Conservation (phyloP, 2,797 vertebrate species). For the Sciurus vulgaris region DNA sequence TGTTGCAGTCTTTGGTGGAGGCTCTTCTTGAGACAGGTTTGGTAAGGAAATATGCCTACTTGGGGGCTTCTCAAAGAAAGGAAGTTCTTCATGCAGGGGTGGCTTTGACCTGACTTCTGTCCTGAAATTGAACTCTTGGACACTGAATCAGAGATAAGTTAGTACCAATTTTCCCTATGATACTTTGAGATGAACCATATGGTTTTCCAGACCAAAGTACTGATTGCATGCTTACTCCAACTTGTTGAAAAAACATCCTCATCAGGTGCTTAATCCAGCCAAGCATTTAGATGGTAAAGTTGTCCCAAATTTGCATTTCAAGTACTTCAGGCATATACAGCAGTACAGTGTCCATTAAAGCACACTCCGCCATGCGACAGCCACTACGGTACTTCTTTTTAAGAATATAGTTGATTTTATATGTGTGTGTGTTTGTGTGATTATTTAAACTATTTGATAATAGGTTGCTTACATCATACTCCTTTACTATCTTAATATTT, state of each 20-base stretch:
- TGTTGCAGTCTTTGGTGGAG: too few relatives aligned
- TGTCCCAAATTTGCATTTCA: constrained; percentile 80
- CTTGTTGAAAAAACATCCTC: constrained; percentile 90
- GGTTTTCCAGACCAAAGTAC: constrained; percentile 82
- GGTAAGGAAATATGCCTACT: too few relatives aligned
- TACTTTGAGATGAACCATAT: too few relatives aligned
- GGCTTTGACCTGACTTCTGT: too few relatives aligned
- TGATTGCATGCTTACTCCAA: constrained; percentile 94
- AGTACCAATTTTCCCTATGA: too few relatives aligned
- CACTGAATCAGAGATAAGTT: too few relatives aligned
- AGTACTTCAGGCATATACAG: constrained; percentile 81
- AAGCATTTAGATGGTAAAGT: constrained; percentile 85
- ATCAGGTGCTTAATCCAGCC: constrained; percentile 87
- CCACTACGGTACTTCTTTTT: background rate
- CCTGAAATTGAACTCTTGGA: too few relatives aligned
- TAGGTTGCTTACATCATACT: background rate
- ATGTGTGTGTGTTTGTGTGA: background rate
- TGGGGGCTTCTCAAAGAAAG: too few relatives aligned
- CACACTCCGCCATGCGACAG: constrained; percentile 75
- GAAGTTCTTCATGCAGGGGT: too few relatives aligned
- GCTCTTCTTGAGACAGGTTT: too few relatives aligned
- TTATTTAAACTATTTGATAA: background rate
- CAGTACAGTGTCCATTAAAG: constrained; percentile 87
- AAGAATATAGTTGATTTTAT: background rate
- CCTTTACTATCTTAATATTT: background rate